Conservation (phyloP, 2,113 vertebrate genomes). For the Numida meleagris region DNA sequence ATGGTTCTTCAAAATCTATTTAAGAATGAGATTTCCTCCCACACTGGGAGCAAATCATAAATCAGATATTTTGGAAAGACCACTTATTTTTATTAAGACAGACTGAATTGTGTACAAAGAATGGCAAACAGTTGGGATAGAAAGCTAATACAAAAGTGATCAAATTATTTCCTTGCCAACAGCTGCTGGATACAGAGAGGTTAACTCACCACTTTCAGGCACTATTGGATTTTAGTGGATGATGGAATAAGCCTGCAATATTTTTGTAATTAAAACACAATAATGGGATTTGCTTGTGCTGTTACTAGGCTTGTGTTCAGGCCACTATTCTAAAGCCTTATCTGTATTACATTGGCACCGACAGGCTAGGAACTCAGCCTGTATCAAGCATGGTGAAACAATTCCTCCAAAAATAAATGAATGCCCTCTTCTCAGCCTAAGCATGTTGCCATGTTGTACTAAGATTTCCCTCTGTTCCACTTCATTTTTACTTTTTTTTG, state of each 20-base stretch:
- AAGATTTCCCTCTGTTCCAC: fast-evolving
- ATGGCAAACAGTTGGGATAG: neutral
- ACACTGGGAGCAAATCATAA: neutral
- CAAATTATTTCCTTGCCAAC: conserved; percentile 32
- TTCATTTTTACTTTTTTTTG: neutral
- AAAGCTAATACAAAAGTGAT: conserved; percentile 16
- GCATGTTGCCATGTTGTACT: neutral
- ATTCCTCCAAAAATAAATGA: neutral
- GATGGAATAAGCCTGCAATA: conserved; percentile 29
- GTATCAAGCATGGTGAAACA: neutral
- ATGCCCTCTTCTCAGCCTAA: neutral
- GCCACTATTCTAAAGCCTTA: neutral
- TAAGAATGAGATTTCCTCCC: neutral
- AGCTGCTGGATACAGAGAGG: conserved; percentile 44
- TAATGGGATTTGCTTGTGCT: neutral
- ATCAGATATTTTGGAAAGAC: neutral
- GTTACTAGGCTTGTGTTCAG: neutral
- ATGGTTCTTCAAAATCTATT: conserved; percentile 19
- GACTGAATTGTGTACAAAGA: neutral
- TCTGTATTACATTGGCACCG: neutral
- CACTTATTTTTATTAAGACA: conserved; percentile 10
- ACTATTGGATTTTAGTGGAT: conserved; percentile 13
- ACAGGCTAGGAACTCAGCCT: neutral
- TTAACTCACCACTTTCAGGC: conserved; percentile 26
- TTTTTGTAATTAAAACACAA: conserved; percentile 15